Evolutionary conservation across 2,888 invertebrate genomes (phyloP).

Genomic region (Cremastinae sp.): DNA sequence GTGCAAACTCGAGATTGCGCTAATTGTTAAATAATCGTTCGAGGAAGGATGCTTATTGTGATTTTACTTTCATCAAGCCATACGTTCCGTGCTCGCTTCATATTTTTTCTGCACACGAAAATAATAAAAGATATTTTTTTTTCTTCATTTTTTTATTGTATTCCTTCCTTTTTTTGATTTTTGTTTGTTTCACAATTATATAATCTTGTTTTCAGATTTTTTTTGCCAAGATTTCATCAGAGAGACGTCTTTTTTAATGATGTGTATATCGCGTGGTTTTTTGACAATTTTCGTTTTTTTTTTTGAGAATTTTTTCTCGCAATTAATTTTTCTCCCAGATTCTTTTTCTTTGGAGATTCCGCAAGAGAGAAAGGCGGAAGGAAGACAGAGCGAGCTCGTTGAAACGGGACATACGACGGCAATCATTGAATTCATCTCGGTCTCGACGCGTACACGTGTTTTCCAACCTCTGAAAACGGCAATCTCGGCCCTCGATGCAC

Average conservation of each 20-base stretch:
- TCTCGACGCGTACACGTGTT: slow-evolving; percentile 49
- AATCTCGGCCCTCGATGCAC: slow-evolving; percentile 46
- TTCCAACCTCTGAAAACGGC: slow-evolving; percentile 31
- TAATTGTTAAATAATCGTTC: slow-evolving; percentile 29
- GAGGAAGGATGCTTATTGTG: not conserved
- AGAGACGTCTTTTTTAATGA: too few species aligned
- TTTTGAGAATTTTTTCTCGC: not conserved
- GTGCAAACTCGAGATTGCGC: not conserved
- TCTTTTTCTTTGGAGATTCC: slow-evolving; percentile 35
- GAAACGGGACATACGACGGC: slow-evolving; percentile 41
- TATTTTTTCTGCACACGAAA: too few species aligned
- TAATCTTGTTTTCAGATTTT: too few species aligned
- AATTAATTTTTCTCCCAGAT: slow-evolving; percentile 15
- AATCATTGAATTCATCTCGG: slow-evolving; percentile 63
- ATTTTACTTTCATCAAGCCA: too few species aligned
- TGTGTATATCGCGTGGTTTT: too few species aligned
- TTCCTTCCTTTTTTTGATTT: too few species aligned
- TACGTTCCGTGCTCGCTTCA: too few species aligned
- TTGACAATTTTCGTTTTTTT: too few species aligned
- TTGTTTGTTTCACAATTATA: too few species aligned
- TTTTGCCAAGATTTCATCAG: too few species aligned
- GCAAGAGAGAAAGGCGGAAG: slow-evolving; percentile 21
- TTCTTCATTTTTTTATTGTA: too few species aligned
- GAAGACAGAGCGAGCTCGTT: slow-evolving; percentile 16
- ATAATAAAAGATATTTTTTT: too few species aligned